Evolutionary conservation across 2,797 vertebrate genomes (phyloP), one percentile per base, ranked within the genome.

Genomic region (Artibeus jamaicensis): DNA sequence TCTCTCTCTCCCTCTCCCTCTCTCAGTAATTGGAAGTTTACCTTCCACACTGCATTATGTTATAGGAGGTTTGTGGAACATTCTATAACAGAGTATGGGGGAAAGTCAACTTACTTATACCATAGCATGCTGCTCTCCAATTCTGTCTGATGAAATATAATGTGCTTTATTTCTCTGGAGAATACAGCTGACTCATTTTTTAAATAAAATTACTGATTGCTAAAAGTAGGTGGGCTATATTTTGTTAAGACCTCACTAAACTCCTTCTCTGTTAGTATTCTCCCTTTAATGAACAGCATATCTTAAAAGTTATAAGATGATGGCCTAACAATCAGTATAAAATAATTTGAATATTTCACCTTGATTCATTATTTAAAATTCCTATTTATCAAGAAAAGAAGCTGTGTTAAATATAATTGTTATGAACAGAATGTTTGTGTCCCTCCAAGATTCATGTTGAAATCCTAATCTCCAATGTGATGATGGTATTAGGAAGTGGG

Each of bases 61-160:
- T 77, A 22, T 57, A 10, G 62, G 62, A 95, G 10, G 32, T 50
- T 57, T 78, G n/a, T 32, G 21, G 7, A 76, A 67, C 29, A 81
- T 19, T 39, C 32, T 70, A 81, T 11, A 79, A 86, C 48, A 92
- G 94, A 79, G 46, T 55, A 87, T n/a, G 55, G 2, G 26, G 24
- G 2, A 15, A 16, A 68, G 59, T 82, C 53, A 48, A 39, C 37
- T 57, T 85, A 91, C 86, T 77, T 59, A 46, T 88, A 84, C 96
- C 57, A 95, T 78, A 97, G 70, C 97, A 96, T 57, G 92, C 44
- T 73, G 68, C 70, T 96, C 97, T 98, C 92, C 90, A 96, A 86
- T 62, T 74, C 70, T 93, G 48, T 86, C 70, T 96, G 90, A 96
- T 82, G 65, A 77, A 91, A 93, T 55, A 95, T 29, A 93, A 96